These are phyloP conservation scores for Tinamus guttatus DNA, from an alignment of 2,113 vertebrate genomes.

Conservation along the genomic window DNA sequence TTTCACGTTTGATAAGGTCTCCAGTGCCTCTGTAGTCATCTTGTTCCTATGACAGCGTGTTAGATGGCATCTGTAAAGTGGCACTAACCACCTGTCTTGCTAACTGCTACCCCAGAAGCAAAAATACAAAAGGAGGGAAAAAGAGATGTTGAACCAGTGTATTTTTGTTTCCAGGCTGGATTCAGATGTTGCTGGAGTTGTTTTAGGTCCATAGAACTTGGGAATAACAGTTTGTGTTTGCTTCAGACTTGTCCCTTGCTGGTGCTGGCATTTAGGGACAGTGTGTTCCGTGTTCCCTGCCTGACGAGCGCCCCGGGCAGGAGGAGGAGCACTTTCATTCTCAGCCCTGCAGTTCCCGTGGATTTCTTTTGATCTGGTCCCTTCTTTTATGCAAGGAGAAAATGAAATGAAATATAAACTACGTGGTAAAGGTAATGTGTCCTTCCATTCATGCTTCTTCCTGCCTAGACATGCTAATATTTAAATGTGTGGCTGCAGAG, in stretches of 20 bases:
- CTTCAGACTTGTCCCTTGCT: not conserved
- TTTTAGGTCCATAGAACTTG: not conserved
- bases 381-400: not conserved
- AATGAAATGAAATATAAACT: not conserved
- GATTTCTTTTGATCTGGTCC: not conserved
- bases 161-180: not conserved
- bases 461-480: not conserved
- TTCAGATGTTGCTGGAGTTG: not conserved
- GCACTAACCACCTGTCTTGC: not conserved
- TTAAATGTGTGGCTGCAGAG: not conserved
- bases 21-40: not conserved
- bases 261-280: not conserved
- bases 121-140: not conserved
- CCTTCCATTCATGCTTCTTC: not conserved
- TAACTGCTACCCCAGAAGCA: not conserved
- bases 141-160: accelerated
- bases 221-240: not conserved
- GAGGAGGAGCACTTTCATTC: not conserved
- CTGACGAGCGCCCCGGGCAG: not conserved
- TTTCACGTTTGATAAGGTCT: not conserved
- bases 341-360: not conserved
- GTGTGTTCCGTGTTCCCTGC: not conserved
- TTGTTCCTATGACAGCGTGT: not conserved
- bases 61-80: not conserved
- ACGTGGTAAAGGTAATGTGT: not conserved